phyloP scores from a whole-genome alignment of 2,113 vertebrate species.

The Notarius quadriscutis region DNA sequence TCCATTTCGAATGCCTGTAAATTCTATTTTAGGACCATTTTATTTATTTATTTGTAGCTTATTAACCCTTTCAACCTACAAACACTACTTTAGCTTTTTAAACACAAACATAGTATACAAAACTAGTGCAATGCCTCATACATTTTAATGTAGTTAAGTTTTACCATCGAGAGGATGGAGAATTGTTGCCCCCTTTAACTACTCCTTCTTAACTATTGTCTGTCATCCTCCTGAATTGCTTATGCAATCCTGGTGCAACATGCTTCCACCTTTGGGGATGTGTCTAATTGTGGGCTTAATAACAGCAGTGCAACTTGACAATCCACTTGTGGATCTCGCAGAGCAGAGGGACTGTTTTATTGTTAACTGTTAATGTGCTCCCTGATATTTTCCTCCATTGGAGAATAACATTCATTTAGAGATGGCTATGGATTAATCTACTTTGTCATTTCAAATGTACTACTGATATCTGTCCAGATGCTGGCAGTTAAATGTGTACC shows the following conservation, averaged over 20 bases:
- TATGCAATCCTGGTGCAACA: slow-evolving; percentile 66
- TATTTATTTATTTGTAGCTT: not conserved
- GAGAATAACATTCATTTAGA: not conserved
- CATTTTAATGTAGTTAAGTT: not conserved
- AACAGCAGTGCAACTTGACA: slow-evolving; percentile 63
- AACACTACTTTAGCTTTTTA: no score
- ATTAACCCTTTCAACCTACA: no score
- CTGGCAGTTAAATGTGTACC: not conserved
- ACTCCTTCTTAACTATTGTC: slow-evolving; percentile 42
- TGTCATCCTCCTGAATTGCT: slow-evolving; percentile 55
- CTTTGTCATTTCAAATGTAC: not conserved
- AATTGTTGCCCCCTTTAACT: slow-evolving; percentile 15
- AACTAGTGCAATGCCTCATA: not conserved
- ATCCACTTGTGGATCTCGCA: slow-evolving; percentile 52
- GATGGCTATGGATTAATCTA: not conserved
- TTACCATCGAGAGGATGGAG: slow-evolving; percentile 10
- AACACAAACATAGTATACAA: not conserved
- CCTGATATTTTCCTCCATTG: slow-evolving; percentile 14
- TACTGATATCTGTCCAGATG: not conserved
- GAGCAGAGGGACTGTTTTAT: slow-evolving; percentile 61
- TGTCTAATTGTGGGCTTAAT: slow-evolving; percentile 74
- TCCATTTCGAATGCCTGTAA: not conserved
- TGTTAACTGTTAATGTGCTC: slow-evolving; percentile 62
- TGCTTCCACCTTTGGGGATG: slow-evolving; percentile 64
- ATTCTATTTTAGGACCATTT: not conserved